A percentile compares a stretch with the other conserved stretches of the same genome.
Evolutionary conservation across 2,888 invertebrate species (phyloP).

Genomic region (Masnerella sp.): DNA sequence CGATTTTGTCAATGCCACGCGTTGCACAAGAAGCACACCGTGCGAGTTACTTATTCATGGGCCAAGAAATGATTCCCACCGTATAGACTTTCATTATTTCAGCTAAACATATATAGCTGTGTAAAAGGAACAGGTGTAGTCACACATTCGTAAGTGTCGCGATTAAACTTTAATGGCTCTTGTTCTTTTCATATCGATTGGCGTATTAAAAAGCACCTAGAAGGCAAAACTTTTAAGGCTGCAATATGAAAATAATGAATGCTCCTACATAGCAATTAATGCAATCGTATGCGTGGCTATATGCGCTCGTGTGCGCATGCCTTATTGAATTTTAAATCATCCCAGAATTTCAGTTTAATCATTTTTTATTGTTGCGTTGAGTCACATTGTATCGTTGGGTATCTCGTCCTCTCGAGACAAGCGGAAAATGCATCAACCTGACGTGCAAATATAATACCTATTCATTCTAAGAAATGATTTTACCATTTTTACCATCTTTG

Average conservation of each 20-base stretch:
- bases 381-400: not conserved
- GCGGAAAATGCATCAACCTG: no score
- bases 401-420: not conserved
- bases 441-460: not conserved
- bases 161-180: slow-evolving; percentile 42
- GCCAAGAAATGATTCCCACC: slow-evolving; percentile 52
- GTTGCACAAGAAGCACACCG: slow-evolving; percentile 26
- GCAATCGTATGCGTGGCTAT: no score
- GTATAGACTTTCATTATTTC: slow-evolving; percentile 31
- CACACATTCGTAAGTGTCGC: slow-evolving; percentile 36
- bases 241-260: not conserved
- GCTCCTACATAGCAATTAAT: not conserved
- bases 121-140: slow-evolving; percentile 43
- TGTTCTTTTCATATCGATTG: slow-evolving; percentile 43
- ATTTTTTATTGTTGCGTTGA: no score
- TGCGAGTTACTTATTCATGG: slow-evolving; percentile 38
- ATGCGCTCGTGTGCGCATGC: no score
- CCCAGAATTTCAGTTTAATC: no score
- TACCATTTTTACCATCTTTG: no score
- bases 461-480: no score
- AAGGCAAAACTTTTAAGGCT: slow-evolving; percentile 7
- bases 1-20: slow-evolving; percentile 33
- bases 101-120: slow-evolving; percentile 28
- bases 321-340: no score
- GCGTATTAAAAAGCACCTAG: slow-evolving; percentile 19